These are phyloP conservation scores for Acanthiza pusilla DNA, from an alignment of 2,797 vertebrate species.

Conservation along the genomic window DNA sequence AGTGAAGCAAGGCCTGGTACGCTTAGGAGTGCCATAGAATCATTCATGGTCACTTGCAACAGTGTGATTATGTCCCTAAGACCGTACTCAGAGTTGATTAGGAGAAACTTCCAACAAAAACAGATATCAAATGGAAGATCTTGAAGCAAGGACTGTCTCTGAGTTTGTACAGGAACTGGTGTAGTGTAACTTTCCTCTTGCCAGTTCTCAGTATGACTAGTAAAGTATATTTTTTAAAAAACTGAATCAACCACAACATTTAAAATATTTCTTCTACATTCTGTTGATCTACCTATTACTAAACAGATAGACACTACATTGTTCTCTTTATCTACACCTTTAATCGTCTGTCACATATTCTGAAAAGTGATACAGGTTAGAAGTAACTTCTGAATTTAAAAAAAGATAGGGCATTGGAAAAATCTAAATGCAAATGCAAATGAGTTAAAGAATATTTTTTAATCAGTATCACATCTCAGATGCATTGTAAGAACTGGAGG, in stretches of 20 bases:
- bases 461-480: neutral
- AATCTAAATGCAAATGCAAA: neutral
- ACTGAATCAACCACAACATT: neutral
- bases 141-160: neutral
- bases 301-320: neutral
- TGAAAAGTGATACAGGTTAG: neutral
- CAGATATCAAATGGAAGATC: neutral
- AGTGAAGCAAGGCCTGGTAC: neutral
- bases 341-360: neutral
- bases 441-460: neutral
- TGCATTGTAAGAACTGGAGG: neutral
- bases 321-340: neutral
- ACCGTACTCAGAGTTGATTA: neutral
- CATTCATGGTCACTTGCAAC: neutral
- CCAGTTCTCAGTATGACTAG: neutral
- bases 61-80: neutral
- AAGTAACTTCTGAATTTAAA: neutral
- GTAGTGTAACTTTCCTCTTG: neutral
- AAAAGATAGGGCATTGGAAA: neutral
- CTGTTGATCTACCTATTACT: neutral
- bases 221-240: neutral
- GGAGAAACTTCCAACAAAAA: neutral
- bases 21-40: neutral
- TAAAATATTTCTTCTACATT: neutral
- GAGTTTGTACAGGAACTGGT: neutral